Conservation (phyloP, 1,140 invertebrate genomes). For the Drosophila pruinosa region DNA sequence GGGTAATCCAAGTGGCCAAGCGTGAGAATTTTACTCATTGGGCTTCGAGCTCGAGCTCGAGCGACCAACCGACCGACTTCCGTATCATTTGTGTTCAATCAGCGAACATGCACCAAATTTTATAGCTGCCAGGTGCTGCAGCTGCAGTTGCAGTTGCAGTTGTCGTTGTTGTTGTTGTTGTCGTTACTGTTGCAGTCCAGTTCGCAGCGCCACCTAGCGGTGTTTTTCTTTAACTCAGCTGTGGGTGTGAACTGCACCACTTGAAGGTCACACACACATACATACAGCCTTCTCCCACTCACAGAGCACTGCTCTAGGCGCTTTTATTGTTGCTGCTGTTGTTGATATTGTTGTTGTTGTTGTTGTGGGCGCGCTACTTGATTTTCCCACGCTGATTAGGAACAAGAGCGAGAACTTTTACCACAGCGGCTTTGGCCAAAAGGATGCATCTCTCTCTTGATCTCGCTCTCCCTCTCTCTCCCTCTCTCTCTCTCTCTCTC, state of each 20-base stretch:
- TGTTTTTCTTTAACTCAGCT: slow-evolving; percentile 1
- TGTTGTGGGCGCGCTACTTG: no score
- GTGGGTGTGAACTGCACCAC: slow-evolving; percentile 61
- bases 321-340: slow-evolving; percentile 2
- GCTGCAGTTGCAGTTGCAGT: no score
- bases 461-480: background rate
- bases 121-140: slow-evolving; percentile 67
- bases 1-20: slow-evolving; percentile 79
- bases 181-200: no score
- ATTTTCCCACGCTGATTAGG: slow-evolving; percentile 75
- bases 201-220: slow-evolving; percentile 31
- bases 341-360: slow-evolving; percentile 1
- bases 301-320: no score
- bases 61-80: slow-evolving; percentile 59
- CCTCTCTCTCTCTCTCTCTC: background rate
- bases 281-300: slow-evolving; percentile 2
- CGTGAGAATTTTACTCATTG: slow-evolving; percentile 77
- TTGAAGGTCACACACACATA: slow-evolving; percentile 37
- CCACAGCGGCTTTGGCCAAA: slow-evolving; percentile 38
- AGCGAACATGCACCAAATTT: slow-evolving; percentile 80
- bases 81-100: slow-evolving; percentile 80
- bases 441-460: slow-evolving; percentile 54
- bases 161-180: no score
- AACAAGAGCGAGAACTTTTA: slow-evolving; percentile 38
- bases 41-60: slow-evolving; percentile 3